Evolutionary conservation across 2,888 invertebrate genomes (phyloP).

Genomic region (Sinhomidia bicolor): DNA sequence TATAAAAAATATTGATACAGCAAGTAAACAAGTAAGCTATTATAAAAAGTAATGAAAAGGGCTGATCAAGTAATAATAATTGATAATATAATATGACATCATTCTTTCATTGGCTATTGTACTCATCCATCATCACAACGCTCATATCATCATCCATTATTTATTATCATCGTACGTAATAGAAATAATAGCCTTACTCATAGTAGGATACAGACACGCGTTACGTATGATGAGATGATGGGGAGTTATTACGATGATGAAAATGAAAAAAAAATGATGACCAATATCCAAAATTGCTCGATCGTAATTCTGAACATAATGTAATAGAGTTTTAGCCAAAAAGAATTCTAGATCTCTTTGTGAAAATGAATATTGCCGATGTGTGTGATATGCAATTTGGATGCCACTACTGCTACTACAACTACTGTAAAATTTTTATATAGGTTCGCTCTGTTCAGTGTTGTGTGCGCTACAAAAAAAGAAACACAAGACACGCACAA

Average conservation of each 20-base stretch:
- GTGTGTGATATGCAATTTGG: neutral
- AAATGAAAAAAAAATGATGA: slow-evolving; percentile 42
- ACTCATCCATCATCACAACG: slow-evolving; percentile 24
- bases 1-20: neutral
- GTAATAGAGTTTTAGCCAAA: slow-evolving; percentile 21
- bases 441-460: neutral
- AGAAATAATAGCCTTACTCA: slow-evolving; percentile 19
- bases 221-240: slow-evolving; percentile 22
- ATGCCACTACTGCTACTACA: slow-evolving; percentile 10
- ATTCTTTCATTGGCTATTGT: slow-evolving; percentile 29
- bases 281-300: slow-evolving; percentile 44
- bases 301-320: slow-evolving; percentile 32
- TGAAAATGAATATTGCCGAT: slow-evolving; percentile 32
- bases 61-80: slow-evolving; percentile 17
- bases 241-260: slow-evolving; percentile 38
- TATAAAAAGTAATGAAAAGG: slow-evolving; percentile 2
- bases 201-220: neutral
- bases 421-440: neutral
- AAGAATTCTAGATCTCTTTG: slow-evolving; percentile 35
- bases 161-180: slow-evolving; percentile 17
- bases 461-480: slow-evolving; percentile 18
- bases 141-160: too few relatives aligned
- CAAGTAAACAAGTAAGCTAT: neutral
- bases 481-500: slow-evolving; percentile 42
- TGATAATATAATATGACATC: too few relatives aligned